Base-by-base conservation (phyloP, 2,888 invertebrate genomes). In the Agrotis ipsilon region DNA sequence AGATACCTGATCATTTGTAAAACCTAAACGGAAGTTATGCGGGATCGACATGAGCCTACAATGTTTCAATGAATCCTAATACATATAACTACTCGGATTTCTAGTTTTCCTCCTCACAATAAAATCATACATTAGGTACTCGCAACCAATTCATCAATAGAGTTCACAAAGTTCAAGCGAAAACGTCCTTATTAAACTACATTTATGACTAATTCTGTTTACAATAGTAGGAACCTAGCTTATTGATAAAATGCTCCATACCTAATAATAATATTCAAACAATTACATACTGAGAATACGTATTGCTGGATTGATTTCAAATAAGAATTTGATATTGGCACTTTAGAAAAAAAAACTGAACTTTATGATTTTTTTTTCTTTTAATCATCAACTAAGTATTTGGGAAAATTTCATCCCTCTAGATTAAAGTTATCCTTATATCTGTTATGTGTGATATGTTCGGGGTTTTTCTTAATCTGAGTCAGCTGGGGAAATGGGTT, bases 121-220 rank as follows among this genome's bases (percentile, higher is more conserved):
- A 32, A 9, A 32, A 70, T 19, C 19, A 72, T 32, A 18, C n/a
- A 24, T 39, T 24, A 32, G 27, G 32, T 32, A 14, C 54, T 68
- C 46, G 46, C 46, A 73, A 16, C 24, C 46, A 39, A 73, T 59
- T 51, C 9, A 52, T 66, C 3, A 46, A 32, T 24, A 18, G 24
- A n/a, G 32, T 32, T 65, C 32, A 65, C 21, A 48, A 45, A 57
- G 65, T 57, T 55, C 75, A 55, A n/a, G 21, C 14, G 3, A 46
- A 46, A 39, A 6, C 45, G 43, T 46, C 13, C 14, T 21, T 16
- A n/a, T 11, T 43, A 55, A 64, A 55, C 43, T 16, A 24, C 6
- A n/a, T 18, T 3, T 14, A 55, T 19, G 21, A 63, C 16, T 55
- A 48, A 48, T 63, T 51, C 21, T 24, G 21, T 32, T 45, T 21